A percentile compares a stretch with the other conserved stretches of the same genome.
These are phyloP conservation scores for Novumbra hubbsi DNA, from an alignment of 2,797 vertebrate genomes.

Conservation along the genomic window DNA sequence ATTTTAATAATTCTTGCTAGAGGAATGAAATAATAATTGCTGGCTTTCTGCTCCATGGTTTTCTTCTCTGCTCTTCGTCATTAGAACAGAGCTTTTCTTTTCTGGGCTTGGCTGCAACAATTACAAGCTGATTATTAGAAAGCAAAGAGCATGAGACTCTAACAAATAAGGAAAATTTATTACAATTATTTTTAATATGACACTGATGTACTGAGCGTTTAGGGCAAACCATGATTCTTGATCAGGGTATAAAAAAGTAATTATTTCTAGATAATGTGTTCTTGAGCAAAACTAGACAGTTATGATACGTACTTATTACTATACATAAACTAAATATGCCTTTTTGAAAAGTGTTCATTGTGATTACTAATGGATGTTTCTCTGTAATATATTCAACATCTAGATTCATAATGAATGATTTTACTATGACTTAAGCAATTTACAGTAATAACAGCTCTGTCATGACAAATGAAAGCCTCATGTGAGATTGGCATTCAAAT, in stretches of 20 bases:
- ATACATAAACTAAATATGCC: background rate
- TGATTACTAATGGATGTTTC: background rate
- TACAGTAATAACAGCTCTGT: conserved; percentile 1
- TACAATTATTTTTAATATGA: conserved; percentile 29
- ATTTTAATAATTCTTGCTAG: conserved; percentile 12
- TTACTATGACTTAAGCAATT: background rate
- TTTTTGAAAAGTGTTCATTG: background rate
- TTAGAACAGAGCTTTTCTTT: conserved; percentile 15
- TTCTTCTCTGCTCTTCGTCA: conserved; percentile 15
- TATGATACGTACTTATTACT: background rate
- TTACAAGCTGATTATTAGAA: conserved; percentile 38
- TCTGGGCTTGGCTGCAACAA: conserved; percentile 24
- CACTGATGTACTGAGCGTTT: conserved; percentile 9
- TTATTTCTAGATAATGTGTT: conserved; percentile 6
- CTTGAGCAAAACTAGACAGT: background rate
- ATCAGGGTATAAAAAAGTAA: background rate
- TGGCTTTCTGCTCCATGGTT: conserved; percentile 24
- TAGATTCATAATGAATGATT: background rate
- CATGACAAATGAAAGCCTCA: background rate
- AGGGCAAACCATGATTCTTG: background rate
- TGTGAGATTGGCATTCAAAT: conserved; percentile 2
- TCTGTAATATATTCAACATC: background rate
- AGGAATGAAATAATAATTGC: conserved; percentile 25
- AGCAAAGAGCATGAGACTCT: conserved; percentile 30
- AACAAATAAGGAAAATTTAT: conserved; percentile 39